Evolutionary conservation across 2,113 vertebrate genomes (phyloP).

Genomic region (Merops nubicus): DNA sequence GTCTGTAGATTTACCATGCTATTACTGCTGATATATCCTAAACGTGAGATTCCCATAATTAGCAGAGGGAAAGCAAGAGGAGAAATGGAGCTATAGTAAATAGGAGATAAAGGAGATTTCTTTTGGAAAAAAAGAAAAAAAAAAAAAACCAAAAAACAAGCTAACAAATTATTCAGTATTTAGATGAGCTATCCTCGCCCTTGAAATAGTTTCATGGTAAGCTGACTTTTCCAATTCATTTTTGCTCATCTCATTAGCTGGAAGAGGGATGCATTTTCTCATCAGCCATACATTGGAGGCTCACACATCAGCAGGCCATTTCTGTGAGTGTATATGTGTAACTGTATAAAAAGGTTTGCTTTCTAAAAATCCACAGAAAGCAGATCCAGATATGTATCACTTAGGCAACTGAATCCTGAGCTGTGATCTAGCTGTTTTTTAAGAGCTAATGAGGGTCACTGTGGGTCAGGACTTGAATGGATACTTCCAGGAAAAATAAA

Average conservation of each 20-base stretch:
- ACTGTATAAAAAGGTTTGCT: not conserved
- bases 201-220: not conserved
- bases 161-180: not conserved
- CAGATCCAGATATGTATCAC: not conserved
- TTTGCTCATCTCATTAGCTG: not conserved
- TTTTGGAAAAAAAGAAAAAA: not conserved
- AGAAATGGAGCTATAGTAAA: not conserved
- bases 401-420: not conserved
- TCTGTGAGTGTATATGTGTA: not conserved
- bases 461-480: not conserved
- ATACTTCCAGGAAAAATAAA: slow-evolving; percentile 20
- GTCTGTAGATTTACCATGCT: not conserved
- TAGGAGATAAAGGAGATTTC: not conserved
- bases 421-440: not conserved
- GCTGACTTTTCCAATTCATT: not conserved
- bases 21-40: not conserved
- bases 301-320: not conserved
- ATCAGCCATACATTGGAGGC: not conserved
- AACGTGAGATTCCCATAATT: not conserved
- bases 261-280: not conserved
- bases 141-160: too few relatives aligned
- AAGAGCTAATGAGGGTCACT: slow-evolving; percentile 3
- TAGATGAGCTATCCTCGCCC: not conserved
- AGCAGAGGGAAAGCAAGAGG: not conserved
- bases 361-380: slow-evolving; percentile 15